Evolutionary conservation across 2,888 invertebrate genomes (phyloP).

Genomic region (Eupithecia subumbrata): DNA sequence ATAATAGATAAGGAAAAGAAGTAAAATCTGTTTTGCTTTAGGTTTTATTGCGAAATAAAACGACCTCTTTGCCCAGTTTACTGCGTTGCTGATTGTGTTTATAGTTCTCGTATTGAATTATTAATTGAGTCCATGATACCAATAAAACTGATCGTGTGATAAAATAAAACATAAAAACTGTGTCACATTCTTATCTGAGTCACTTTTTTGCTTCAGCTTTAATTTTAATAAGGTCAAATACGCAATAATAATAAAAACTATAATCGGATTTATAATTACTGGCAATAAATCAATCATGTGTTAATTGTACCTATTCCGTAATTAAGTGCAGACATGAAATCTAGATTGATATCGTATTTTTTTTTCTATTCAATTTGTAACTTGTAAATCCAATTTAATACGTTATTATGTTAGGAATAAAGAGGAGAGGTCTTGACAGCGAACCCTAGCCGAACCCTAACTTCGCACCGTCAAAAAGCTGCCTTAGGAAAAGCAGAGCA

Average conservation of each 20-base stretch:
- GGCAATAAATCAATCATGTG: not conserved
- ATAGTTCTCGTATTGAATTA: conserved; percentile 2
- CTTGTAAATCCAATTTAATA: not conserved
- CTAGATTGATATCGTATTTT: too few species aligned
- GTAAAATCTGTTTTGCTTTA: conserved; percentile 51
- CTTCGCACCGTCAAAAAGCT: conserved; percentile 46
- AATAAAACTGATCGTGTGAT: conserved; percentile 9
- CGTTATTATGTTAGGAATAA: not conserved
- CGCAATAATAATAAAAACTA: not conserved
- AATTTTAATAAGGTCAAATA: conserved; percentile 2
- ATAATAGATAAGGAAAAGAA: conserved; percentile 44
- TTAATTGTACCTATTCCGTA: not conserved
- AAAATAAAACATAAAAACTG: conserved; percentile 2
- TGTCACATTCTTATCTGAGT: conserved; percentile 10
- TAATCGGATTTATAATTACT: not conserved
- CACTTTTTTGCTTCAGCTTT: not conserved
- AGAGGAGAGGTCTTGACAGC: not conserved
- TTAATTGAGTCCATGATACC: conserved; percentile 23
- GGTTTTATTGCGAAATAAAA: conserved; percentile 44
- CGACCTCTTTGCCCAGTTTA: conserved; percentile 43
- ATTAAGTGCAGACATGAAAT: not conserved
- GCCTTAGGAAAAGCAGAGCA: conserved; percentile 61
- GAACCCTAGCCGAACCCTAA: conserved; percentile 23
- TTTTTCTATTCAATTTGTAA: not conserved
- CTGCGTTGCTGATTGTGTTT: conserved; percentile 14